Evolutionary conservation across 2,113 vertebrate species (phyloP).

Genomic region (Boleophthalmus pectinirostris): DNA sequence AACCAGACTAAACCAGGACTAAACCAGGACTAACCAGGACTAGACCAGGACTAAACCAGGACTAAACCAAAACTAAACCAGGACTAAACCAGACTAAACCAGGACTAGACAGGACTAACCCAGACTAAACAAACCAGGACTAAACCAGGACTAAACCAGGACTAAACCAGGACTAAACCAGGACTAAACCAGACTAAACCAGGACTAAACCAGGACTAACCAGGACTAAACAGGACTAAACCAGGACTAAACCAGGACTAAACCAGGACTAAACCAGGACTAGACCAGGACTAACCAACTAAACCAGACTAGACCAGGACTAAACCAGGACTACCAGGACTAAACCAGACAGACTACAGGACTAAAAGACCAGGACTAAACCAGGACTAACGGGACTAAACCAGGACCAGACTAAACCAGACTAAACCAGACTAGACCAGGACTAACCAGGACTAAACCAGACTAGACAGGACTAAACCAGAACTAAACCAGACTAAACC

Average conservation of each 20-base stretch:
- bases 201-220: neutral
- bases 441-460: neutral
- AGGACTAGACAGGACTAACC: too few relatives aligned
- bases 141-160: neutral
- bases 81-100: neutral
- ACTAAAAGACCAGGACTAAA: neutral
- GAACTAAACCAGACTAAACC: neutral
- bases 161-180: slow-evolving; percentile 1
- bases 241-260: neutral
- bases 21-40: neutral
- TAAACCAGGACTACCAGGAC: neutral
- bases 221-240: slow-evolving; percentile 4
- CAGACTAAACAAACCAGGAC: neutral
- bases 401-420: neutral
- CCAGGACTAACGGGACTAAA: neutral
- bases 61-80: neutral
- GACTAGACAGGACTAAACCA: neutral
- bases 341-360: neutral
- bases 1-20: neutral
- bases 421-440: neutral
- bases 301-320: neutral
- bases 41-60: neutral
- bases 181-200: neutral
- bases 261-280: neutral
- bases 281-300: too few relatives aligned